Evolutionary conservation across 2,888 invertebrate species (phyloP).

Genomic region (Orthosia incerta): DNA sequence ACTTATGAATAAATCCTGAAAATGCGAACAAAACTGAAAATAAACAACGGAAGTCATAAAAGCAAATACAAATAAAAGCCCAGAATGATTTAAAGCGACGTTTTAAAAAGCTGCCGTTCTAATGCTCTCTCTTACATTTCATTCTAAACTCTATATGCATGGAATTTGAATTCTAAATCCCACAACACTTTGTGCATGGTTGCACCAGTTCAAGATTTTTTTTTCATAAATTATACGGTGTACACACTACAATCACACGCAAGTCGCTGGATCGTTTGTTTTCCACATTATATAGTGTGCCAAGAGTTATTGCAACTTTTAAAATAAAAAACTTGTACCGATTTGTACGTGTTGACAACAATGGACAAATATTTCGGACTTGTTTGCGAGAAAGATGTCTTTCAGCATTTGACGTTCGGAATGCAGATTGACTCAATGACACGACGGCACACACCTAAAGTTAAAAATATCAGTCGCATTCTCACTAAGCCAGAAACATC

Average conservation of each 20-base stretch:
- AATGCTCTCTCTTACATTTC: slow-evolving; percentile 1
- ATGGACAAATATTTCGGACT: not conserved
- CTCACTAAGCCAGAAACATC: not conserved
- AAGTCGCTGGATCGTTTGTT: slow-evolving; percentile 29
- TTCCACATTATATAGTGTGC: slow-evolving; percentile 29
- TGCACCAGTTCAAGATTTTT: slow-evolving; percentile 40
- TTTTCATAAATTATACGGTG: slow-evolving; percentile 49
- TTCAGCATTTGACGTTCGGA: slow-evolving; percentile 5
- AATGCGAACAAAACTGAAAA: slow-evolving; percentile 24
- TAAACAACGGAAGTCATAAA: slow-evolving; percentile 47
- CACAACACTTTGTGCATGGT: not conserved
- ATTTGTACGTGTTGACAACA: slow-evolving; percentile 35
- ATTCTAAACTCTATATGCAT: slow-evolving; percentile 19
- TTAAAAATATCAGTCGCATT: not conserved
- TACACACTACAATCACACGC: slow-evolving; percentile 41
- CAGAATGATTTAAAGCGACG: slow-evolving; percentile 50
- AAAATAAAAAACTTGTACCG: slow-evolving; percentile 13
- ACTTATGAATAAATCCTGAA: slow-evolving; percentile 1
- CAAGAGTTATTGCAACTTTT: slow-evolving; percentile 17
- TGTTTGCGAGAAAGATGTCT: slow-evolving; percentile 19
- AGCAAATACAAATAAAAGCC: slow-evolving; percentile 42
- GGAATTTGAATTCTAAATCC: slow-evolving; percentile 13
- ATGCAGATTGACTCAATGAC: not conserved
- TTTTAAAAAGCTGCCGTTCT: slow-evolving; percentile 35
- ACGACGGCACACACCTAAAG: not conserved